These are phyloP conservation scores for Ochlodes sylvanus DNA, from an alignment of 2,888 invertebrate genomes.

Conservation along the genomic window DNA sequence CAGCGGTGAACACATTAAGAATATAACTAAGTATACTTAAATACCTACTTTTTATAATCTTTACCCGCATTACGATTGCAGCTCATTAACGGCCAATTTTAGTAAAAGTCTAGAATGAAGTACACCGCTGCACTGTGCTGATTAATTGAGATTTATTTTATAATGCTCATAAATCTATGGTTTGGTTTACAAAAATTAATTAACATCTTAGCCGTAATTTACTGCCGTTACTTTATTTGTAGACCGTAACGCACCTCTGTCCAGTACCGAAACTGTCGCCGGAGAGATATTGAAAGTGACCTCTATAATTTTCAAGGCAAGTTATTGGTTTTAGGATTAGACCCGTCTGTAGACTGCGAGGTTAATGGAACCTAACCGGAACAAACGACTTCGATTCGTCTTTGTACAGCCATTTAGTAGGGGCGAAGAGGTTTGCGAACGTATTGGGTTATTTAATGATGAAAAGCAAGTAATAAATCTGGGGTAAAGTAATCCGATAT, in stretches of 20 bases:
- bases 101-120: too few relatives aligned
- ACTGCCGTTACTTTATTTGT: not conserved
- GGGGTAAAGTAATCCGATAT: not conserved
- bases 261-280: slow-evolving; percentile 7
- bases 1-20: too few relatives aligned
- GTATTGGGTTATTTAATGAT: not conserved
- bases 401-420: slow-evolving; percentile 26
- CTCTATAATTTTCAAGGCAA: slow-evolving; percentile 20
- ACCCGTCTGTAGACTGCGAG: slow-evolving; percentile 1
- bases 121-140: too few relatives aligned
- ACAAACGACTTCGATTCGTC: slow-evolving; percentile 32
- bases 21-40: too few relatives aligned
- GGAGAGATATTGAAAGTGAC: slow-evolving; percentile 12
- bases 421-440: slow-evolving; percentile 16
- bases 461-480: not conserved
- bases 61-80: too few relatives aligned
- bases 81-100: too few relatives aligned
- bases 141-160: too few relatives aligned
- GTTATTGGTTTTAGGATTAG: slow-evolving; percentile 25
- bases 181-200: not conserved
- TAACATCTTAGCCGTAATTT: not conserved
- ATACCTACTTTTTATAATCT: too few relatives aligned
- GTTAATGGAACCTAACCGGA: slow-evolving; percentile 32
- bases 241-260: not conserved
- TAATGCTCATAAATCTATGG: too few relatives aligned